phyloP scores from a whole-genome alignment of 2,797 vertebrate genomes.

The Mallotus villosus region DNA sequence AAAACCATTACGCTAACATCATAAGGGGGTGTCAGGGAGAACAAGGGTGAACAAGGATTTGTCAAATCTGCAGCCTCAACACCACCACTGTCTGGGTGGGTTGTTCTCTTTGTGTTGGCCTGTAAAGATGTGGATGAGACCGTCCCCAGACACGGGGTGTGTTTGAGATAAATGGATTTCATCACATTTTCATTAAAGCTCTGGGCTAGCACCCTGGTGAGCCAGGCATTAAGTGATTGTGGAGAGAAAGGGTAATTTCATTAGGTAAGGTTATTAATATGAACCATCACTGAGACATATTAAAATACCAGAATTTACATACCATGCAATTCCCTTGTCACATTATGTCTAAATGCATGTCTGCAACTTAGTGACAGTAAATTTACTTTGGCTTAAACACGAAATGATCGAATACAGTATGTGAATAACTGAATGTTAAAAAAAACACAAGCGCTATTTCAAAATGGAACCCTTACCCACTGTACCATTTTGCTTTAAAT shows the following conservation, averaged over 20 bases:
- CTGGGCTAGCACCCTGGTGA: constrained; percentile 16
- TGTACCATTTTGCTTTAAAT: too few species aligned
- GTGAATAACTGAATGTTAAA: background rate
- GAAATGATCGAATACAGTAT: background rate
- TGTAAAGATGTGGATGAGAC: background rate
- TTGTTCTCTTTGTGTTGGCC: too few species aligned
- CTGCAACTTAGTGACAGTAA: background rate
- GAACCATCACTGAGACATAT: constrained; percentile 10
- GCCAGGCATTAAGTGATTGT: constrained; percentile 28
- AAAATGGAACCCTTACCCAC: too few species aligned
- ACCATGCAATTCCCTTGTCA: constrained; percentile 14
- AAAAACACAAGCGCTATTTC: too few species aligned
- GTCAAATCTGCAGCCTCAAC: too few species aligned
- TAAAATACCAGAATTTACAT: constrained; percentile 26
- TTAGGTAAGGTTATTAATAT: constrained; percentile 23
- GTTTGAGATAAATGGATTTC: constrained; percentile 42
- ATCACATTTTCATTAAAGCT: constrained; percentile 11
- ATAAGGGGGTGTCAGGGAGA: too few species aligned
- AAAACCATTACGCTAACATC: background rate
- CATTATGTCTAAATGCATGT: constrained; percentile 1
- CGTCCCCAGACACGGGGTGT: background rate
- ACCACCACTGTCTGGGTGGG: too few species aligned
- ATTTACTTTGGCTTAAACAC: constrained; percentile 11
- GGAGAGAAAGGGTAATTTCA: constrained; percentile 25
- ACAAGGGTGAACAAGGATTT: too few species aligned